phyloP scores from a whole-genome alignment of 2,113 vertebrate species.

The Polypterus senegalus region DNA sequence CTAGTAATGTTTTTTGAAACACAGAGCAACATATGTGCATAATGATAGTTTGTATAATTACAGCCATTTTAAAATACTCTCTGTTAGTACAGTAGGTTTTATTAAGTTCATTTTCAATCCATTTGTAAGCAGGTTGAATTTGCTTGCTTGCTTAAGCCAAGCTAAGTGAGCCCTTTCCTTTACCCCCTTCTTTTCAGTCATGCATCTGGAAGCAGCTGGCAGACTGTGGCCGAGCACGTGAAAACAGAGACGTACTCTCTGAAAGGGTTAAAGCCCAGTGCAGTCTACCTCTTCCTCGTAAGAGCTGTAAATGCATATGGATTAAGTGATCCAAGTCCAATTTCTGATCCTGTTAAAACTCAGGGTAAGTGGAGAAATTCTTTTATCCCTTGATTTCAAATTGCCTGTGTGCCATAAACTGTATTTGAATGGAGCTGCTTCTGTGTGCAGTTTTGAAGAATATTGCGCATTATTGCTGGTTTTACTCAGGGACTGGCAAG shows the following conservation, averaged over 20 bases:
- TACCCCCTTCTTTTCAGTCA: slow-evolving; percentile 54
- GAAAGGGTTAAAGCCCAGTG: slow-evolving; percentile 84
- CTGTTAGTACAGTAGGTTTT: background rate
- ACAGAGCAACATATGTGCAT: no score
- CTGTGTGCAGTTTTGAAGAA: no score
- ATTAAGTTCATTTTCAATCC: slow-evolving; percentile 6
- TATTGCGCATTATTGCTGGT: no score
- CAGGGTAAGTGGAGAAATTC: slow-evolving; percentile 59
- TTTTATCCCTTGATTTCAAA: no score
- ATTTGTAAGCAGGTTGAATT: background rate
- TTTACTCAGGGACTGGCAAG: no score
- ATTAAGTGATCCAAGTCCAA: slow-evolving; percentile 92
- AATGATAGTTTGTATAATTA: no score
- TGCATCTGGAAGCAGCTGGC: slow-evolving; percentile 94
- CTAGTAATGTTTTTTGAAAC: no score
- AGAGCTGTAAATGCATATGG: slow-evolving; percentile 93
- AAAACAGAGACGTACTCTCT: slow-evolving; percentile 80
- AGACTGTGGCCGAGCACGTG: slow-evolving; percentile 90
- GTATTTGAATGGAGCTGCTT: no score
- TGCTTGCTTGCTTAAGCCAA: slow-evolving; percentile 22
- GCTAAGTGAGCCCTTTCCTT: slow-evolving; percentile 11
- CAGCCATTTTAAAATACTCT: background rate
- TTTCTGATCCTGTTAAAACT: slow-evolving; percentile 92
- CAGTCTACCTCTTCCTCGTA: slow-evolving; percentile 95
- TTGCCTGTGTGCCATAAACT: no score